Percentiles rank a stretch among this genome's conserved stretches.
Evolutionary conservation across 2,888 invertebrate species (phyloP).

Genomic region (Drosophila kuntzei): DNA sequence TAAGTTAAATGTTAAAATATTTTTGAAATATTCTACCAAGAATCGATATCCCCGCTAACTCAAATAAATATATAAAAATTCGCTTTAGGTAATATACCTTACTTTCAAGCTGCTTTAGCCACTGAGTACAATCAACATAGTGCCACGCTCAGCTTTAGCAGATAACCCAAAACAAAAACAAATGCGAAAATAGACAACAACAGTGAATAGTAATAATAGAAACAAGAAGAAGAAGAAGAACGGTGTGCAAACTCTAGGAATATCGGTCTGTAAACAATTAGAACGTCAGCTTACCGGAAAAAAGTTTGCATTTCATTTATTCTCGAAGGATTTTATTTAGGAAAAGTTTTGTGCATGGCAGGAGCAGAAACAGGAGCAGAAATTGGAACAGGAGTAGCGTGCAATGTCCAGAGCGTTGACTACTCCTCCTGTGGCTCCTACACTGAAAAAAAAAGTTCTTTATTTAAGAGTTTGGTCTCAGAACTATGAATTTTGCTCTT

Average conservation of each 20-base stretch:
- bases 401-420: slow-evolving; percentile 39
- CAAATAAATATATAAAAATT: no score
- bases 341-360: slow-evolving; percentile 53
- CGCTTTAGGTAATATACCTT: slow-evolving; percentile 41
- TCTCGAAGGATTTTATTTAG: slow-evolving; percentile 72
- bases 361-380: slow-evolving; percentile 1
- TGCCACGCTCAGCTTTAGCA: slow-evolving; percentile 38
- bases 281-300: slow-evolving; percentile 79
- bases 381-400: background rate
- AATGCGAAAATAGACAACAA: slow-evolving; percentile 14
- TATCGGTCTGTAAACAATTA: slow-evolving; percentile 71
- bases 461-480: no score
- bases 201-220: slow-evolving; percentile 25
- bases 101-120: background rate
- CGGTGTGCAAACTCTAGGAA: slow-evolving; percentile 33
- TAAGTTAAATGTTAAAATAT: background rate
- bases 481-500: no score
- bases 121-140: slow-evolving; percentile 44
- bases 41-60: no score
- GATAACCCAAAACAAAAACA: slow-evolving; percentile 40
- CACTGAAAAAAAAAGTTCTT: no score
- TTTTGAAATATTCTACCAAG: no score
- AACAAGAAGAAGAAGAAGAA: slow-evolving; percentile 13
- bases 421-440: background rate
- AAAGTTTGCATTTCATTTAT: slow-evolving; percentile 80